A percentile compares a stretch with the other conserved stretches of the same genome.
phyloP scores from a whole-genome alignment of 2,888 invertebrate genomes.

The Lampropteryx suffumata region DNA sequence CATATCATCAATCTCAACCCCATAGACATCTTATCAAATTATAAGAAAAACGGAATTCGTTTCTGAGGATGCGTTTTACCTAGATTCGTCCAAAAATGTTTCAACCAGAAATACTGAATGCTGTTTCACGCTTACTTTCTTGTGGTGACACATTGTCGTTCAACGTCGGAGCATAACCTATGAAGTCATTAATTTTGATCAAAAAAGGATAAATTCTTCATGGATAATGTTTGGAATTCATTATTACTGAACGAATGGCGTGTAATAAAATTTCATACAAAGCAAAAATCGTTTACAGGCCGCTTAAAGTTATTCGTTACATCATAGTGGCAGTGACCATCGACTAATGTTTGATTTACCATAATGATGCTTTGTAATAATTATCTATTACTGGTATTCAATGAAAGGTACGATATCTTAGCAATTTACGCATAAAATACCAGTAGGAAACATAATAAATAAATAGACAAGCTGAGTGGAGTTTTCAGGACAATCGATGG shows the following conservation, averaged over 20 bases:
- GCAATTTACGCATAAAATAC: constrained; percentile 8
- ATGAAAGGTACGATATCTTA: too few relatives aligned
- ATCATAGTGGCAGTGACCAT: too few relatives aligned
- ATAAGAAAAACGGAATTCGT: constrained; percentile 5
- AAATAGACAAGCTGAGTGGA: background rate
- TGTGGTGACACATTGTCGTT: constrained; percentile 40
- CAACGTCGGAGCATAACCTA: constrained; percentile 26
- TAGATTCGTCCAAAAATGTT: constrained; percentile 15
- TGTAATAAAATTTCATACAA: background rate
- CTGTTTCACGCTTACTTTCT: constrained; percentile 24
- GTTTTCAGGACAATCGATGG: constrained; percentile 44
- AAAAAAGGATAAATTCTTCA: constrained; percentile 17
- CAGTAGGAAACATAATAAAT: constrained; percentile 17
- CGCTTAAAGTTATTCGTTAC: background rate
- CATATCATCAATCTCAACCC: constrained; percentile 20
- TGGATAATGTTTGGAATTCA: constrained; percentile 23
- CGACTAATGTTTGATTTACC: too few relatives aligned
- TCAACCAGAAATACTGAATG: constrained; percentile 20
- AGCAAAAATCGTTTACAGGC: background rate
- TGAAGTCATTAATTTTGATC: constrained; percentile 34
- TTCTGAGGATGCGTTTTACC: constrained; percentile 2
- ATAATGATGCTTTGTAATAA: too few relatives aligned
- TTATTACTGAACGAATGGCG: constrained; percentile 13
- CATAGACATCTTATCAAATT: constrained; percentile 10
- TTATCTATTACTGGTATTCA: too few relatives aligned